These are phyloP conservation scores for Nematostella vectensis DNA, from an alignment of 92 coral and sea anemone species.

Conservation along the genomic window DNA sequence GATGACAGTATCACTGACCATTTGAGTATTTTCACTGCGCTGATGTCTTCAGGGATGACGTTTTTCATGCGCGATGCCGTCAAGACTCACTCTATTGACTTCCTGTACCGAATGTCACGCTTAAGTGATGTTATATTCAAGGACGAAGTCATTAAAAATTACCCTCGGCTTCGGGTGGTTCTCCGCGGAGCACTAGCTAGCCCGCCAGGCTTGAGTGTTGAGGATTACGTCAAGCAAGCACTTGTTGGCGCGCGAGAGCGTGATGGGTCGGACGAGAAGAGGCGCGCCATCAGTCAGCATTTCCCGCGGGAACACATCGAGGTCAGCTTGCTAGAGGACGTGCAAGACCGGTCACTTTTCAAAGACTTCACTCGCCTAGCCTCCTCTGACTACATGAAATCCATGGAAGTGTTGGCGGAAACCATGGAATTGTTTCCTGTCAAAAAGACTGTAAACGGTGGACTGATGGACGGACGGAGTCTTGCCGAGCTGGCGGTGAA, in stretches of 20 bases:
- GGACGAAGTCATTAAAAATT: conserved; percentile 22
- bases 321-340: conserved; percentile 19
- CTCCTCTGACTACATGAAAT: conserved; percentile 14
- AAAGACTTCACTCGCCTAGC: conserved; percentile 17
- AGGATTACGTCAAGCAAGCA: conserved; percentile 22
- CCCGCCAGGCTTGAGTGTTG: conserved; percentile 14
- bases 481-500: conserved; percentile 28
- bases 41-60: conserved; percentile 42
- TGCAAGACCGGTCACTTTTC: conserved; percentile 11
- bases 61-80: conserved; percentile 24
- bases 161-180: conserved; percentile 29
- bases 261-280: conserved; percentile 22
- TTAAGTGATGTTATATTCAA: conserved; percentile 23
- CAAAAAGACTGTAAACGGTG: conserved; percentile 27
- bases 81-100: conserved; percentile 25
- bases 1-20: conserved; percentile 27
- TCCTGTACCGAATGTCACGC: conserved; percentile 39
- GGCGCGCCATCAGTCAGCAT: conserved; percentile 16
- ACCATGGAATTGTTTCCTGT: conserved; percentile 9
- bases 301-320: conserved; percentile 34
- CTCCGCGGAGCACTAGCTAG: conserved; percentile 24
- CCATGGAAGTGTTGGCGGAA: conserved; percentile 10
- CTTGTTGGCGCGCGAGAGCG: conserved; percentile 3
- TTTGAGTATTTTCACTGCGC: conserved; percentile 42
- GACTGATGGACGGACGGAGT: conserved; percentile 32